Base-by-base conservation (phyloP, 2,797 vertebrate species). In the Austrolebias charrua region DNA sequence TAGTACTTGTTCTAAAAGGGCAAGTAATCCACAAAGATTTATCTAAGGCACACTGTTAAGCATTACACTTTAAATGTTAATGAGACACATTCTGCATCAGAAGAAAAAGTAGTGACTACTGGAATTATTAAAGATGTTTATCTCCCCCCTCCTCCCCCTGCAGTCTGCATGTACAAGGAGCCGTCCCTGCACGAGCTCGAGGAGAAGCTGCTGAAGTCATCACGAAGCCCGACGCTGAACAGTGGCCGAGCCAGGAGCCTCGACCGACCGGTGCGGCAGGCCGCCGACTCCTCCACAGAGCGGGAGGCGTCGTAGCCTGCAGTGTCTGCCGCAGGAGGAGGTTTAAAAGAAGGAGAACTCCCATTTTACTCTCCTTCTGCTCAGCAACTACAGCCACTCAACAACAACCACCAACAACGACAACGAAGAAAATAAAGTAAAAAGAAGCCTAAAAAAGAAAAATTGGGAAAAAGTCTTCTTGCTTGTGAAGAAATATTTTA, bases 121-220 rank as follows among this genome's bases (percentile, higher is more conserved):
- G 14, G 9, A 5, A 15, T 1, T 43, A 19, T 16, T 4, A 10
- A 20, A 1, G 1, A 52, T 38, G 35, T 38, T 38, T 24, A 24
- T 24, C 24, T 24, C 24, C 24, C 24, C 24, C 24, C 24, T 38
- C 2, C 16, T 13, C 6, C 3, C 4, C 11, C 86, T 75, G 4
- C 93, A 98, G 97, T 99, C 83, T 98, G 96, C 88, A 99, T 99
- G 97, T 99, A 99, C 86, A 96, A 97, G 93, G 97, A 99, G 92
- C 97, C 97, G 60, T 98, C 96, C 35, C 92, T 99, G 90, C 97
- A 98, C 84, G 96, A 99, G 89, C 93, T 98, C 15, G 97, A 97
- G 89, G 97, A 98, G 88, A 98, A 97, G 87, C 93, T 96, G 55
- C 93, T 94, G 85, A 96, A 97, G 92, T 93, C 94, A 78, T 98